A percentile compares a stretch with the other conserved stretches of the same genome.
These are phyloP conservation scores for Hyperopisus bebe DNA, from an alignment of 2,113 vertebrate genomes.

Conservation along the genomic window DNA sequence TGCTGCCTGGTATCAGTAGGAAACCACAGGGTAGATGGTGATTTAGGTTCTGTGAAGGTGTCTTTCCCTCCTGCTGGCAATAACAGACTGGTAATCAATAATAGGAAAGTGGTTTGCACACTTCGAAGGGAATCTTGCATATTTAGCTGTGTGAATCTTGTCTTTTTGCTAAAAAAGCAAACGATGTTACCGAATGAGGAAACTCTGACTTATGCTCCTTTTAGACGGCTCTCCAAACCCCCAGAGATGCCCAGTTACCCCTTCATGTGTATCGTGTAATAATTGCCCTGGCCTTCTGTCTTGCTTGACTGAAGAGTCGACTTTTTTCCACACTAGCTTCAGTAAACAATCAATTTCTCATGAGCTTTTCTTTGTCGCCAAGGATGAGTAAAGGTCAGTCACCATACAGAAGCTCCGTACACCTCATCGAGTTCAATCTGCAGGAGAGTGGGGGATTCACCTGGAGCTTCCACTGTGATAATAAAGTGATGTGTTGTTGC, in stretches of 20 bases:
- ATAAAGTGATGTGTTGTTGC: not conserved
- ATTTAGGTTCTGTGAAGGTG: not conserved
- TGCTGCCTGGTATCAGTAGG: not conserved
- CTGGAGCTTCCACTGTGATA: not conserved
- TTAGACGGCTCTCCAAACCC: not conserved
- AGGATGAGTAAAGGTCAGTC: not conserved
- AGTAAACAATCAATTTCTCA: slow-evolving; percentile 24
- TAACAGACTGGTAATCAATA: slow-evolving; percentile 6
- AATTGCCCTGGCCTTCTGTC: not conserved
- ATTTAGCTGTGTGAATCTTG: not conserved
- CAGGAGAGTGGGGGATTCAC: not conserved
- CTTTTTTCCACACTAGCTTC: slow-evolving; percentile 8
- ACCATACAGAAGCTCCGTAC: not conserved
- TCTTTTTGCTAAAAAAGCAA: not conserved
- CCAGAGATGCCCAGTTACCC: not conserved
- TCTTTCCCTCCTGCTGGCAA: not conserved
- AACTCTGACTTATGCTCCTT: not conserved
- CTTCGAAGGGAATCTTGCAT: not conserved
- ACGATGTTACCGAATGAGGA: not conserved
- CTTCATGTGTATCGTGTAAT: not conserved
- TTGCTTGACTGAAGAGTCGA: not conserved
- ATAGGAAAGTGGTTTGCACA: not conserved
- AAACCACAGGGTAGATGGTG: not conserved
- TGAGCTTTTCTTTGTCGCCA: not conserved
- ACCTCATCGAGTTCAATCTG: slow-evolving; percentile 17